These are phyloP conservation scores for Thecocarcelia acutangulata DNA, from an alignment of 2,888 invertebrate genomes.

Conservation along the genomic window DNA sequence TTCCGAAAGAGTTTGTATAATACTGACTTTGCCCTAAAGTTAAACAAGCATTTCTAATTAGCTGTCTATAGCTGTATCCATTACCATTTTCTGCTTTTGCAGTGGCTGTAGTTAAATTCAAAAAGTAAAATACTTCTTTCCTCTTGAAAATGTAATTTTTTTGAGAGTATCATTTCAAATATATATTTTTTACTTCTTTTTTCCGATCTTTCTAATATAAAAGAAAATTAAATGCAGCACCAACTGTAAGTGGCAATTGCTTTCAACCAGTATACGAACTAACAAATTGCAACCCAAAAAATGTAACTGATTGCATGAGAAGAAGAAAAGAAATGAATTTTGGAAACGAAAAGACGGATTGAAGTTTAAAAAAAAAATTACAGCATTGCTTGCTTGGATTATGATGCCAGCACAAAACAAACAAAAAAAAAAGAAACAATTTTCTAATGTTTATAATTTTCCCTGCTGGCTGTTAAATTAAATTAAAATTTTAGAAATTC, in stretches of 20 bases:
- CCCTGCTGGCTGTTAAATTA: conserved; percentile 4
- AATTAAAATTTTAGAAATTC: conserved; percentile 29
- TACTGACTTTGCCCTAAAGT: no score
- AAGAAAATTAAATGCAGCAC: conserved; percentile 61
- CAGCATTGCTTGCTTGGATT: conserved; percentile 22
- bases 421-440: no score
- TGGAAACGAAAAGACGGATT: conserved; percentile 19
- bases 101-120: no score
- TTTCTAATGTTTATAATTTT: no score
- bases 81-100: no score
- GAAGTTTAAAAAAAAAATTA: conserved; percentile 13
- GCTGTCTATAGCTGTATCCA: no score
- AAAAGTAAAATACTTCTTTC: no score
- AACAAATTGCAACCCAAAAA: conserved; percentile 26
- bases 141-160: not conserved
- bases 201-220: conserved; percentile 20
- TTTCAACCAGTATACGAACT: conserved; percentile 19
- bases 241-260: conserved; percentile 49
- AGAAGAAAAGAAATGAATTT: conserved; percentile 8
- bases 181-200: conserved; percentile 16
- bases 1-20: no score
- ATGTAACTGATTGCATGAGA: conserved; percentile 7
- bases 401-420: conserved; percentile 14
- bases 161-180: conserved; percentile 26
- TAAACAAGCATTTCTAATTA: no score